phyloP scores from a whole-genome alignment of 2,113 vertebrate genomes.

The Apodemus sylvaticus region DNA sequence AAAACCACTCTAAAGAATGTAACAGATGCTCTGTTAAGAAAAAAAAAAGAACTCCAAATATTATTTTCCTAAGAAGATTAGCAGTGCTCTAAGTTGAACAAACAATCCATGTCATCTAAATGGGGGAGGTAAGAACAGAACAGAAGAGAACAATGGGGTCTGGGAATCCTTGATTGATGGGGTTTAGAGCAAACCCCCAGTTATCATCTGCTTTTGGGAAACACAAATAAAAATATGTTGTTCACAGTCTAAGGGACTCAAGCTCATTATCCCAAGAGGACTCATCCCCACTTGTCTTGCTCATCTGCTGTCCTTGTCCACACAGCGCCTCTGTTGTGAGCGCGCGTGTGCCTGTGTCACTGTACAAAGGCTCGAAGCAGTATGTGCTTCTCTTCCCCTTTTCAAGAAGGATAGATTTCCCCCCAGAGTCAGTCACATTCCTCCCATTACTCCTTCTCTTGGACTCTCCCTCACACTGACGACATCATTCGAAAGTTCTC shows the following conservation, averaged over 20 bases:
- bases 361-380: too few species aligned
- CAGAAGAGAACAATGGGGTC: neutral
- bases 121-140: too few species aligned
- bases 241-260: neutral
- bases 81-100: neutral
- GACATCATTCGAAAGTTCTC: neutral
- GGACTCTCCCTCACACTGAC: neutral
- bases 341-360: fast-evolving
- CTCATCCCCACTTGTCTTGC: too few species aligned
- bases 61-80: constrained; percentile 21
- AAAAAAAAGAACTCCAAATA: too few species aligned
- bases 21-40: neutral
- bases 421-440: neutral
- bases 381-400: fast-evolving
- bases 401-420: neutral
- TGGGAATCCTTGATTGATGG: neutral
- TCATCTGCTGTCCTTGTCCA: neutral
- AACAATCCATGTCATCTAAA: neutral
- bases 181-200: neutral
- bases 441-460: neutral
- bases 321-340: fast-evolving
- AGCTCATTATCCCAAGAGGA: neutral
- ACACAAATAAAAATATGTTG: neutral
- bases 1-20: neutral
- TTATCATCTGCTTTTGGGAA: neutral